Evolutionary conservation across 2,888 invertebrate genomes (phyloP).

Genomic region (Formica aserva): DNA sequence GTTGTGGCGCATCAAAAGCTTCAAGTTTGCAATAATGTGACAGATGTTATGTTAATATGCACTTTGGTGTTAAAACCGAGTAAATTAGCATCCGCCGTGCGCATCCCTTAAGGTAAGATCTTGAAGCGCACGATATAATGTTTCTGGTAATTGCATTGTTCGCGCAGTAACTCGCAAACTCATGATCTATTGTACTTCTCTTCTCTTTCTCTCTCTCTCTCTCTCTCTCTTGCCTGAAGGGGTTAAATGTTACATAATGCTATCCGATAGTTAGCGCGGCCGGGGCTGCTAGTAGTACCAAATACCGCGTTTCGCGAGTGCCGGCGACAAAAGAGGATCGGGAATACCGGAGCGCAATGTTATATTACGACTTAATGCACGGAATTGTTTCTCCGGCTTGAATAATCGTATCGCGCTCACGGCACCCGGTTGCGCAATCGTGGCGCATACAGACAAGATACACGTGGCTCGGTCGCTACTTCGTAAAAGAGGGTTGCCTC

Average conservation of each 20-base stretch:
- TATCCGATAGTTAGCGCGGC: slow-evolving; percentile 51
- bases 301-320: slow-evolving; percentile 49
- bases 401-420: slow-evolving; percentile 74
- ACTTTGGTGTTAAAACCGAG: slow-evolving; percentile 32
- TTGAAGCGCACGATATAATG: slow-evolving; percentile 48
- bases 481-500: slow-evolving; percentile 37
- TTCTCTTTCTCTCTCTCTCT: too few relatives aligned
- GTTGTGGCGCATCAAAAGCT: not conserved
- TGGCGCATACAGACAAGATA: slow-evolving; percentile 54
- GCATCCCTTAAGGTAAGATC: slow-evolving; percentile 35
- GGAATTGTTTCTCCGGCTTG: slow-evolving; percentile 76
- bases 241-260: slow-evolving; percentile 54
- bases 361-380: slow-evolving; percentile 82
- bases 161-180: slow-evolving; percentile 49
- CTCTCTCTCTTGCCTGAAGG: not conserved
- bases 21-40: slow-evolving; percentile 19
- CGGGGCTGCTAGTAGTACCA: slow-evolving; percentile 29
- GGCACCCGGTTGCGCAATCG: slow-evolving; percentile 57
- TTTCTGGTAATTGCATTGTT: slow-evolving; percentile 55
- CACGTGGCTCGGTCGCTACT: slow-evolving; percentile 33
- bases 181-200: slow-evolving; percentile 49
- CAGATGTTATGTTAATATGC: slow-evolving; percentile 18
- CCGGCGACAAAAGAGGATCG: slow-evolving; percentile 65
- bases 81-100: slow-evolving; percentile 43
- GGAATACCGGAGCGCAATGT: slow-evolving; percentile 71